Conservation (phyloP, 2,888 invertebrate species). For the Ectemnius lituratus region DNA sequence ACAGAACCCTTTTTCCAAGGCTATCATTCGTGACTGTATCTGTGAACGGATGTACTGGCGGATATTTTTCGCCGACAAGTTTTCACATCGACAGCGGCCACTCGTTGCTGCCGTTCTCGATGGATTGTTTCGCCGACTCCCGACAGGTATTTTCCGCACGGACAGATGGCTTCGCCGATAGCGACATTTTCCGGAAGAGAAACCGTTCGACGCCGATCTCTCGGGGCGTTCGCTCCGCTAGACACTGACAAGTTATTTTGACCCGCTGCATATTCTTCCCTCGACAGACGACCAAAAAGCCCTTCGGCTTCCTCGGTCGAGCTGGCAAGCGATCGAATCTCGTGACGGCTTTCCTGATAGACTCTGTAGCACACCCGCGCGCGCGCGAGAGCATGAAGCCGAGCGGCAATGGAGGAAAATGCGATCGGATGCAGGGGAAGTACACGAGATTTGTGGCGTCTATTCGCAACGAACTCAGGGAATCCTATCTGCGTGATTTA, state of each 20-base stretch:
- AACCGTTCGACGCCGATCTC: slow-evolving; percentile 17
- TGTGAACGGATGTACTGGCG: neutral
- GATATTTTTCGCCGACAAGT: slow-evolving; percentile 12
- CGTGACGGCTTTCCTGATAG: too few relatives aligned
- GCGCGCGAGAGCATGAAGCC: too few relatives aligned
- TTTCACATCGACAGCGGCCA: slow-evolving; percentile 8
- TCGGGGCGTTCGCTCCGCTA: neutral
- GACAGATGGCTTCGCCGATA: slow-evolving; percentile 21
- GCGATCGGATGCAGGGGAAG: too few relatives aligned
- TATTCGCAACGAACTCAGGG: too few relatives aligned
- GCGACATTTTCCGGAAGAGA: neutral
- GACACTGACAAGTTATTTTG: slow-evolving; percentile 14
- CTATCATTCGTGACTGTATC: too few relatives aligned
- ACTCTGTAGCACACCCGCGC: too few relatives aligned
- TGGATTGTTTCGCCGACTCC: slow-evolving; percentile 40
- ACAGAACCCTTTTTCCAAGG: neutral
- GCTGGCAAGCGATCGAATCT: too few relatives aligned
- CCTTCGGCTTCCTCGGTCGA: too few relatives aligned
- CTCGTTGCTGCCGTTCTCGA: neutral
- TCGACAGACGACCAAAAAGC: too few relatives aligned
- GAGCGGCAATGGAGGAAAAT: too few relatives aligned
- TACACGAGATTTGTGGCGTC: too few relatives aligned
- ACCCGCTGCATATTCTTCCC: neutral
- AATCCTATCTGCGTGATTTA: too few relatives aligned
- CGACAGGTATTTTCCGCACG: slow-evolving; percentile 37